Conservation (phyloP, 2,888 invertebrate genomes). For the Iselma pallidipennis region DNA sequence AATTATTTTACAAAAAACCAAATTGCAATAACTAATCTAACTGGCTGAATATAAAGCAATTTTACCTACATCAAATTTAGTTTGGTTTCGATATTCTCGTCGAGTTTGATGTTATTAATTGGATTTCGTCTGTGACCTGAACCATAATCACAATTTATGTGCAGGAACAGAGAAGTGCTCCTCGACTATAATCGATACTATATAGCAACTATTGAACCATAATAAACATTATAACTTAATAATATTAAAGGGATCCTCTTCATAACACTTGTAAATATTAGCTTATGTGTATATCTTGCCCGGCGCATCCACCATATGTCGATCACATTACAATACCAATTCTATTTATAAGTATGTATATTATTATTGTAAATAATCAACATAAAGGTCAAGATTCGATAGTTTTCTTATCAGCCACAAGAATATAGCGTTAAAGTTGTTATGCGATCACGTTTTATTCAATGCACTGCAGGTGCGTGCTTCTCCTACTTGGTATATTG, state of each 20-base stretch:
- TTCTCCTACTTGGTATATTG: background rate
- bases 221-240: background rate
- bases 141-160: background rate
- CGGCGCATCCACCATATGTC: background rate
- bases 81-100: background rate
- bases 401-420: too few species aligned
- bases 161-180: conserved; percentile 2
- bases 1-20: too few species aligned
- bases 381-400: background rate
- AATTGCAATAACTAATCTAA: background rate
- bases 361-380: background rate
- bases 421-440: background rate
- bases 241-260: too few species aligned
- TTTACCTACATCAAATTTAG: conserved; percentile 1
- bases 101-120: conserved; percentile 9
- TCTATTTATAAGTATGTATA: too few species aligned
- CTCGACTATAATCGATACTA: background rate
- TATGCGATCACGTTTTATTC: background rate
- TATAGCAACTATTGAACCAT: background rate
- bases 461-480: background rate
- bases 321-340: too few species aligned
- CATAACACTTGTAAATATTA: too few species aligned
- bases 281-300: too few species aligned
- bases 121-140: conserved; percentile 4
- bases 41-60: background rate